These are phyloP conservation scores for Sitodiplosis mosellana DNA, from an alignment of 1,140 invertebrate genomes.

Conservation along the genomic window DNA sequence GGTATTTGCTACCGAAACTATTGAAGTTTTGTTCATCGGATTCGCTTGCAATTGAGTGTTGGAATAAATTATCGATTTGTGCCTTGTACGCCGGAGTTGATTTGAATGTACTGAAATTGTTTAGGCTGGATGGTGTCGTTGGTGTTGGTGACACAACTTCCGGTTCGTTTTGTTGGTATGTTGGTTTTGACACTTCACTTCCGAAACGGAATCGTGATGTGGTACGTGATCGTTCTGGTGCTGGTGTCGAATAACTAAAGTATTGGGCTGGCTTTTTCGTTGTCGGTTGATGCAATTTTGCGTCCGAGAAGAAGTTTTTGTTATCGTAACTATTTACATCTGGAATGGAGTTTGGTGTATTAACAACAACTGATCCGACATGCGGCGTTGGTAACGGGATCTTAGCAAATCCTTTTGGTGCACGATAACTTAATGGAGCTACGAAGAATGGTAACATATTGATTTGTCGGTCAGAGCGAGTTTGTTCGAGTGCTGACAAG, in stretches of 20 bases:
- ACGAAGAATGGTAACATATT: slow-evolving; percentile 63
- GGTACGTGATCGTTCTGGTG: not conserved
- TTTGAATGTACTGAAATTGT: not conserved
- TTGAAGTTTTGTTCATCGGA: too few species aligned
- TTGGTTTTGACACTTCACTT: not conserved
- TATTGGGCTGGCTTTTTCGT: too few species aligned
- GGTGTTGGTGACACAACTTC: not conserved
- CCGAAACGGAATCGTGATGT: slow-evolving; percentile 1
- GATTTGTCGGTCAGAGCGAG: slow-evolving; percentile 49
- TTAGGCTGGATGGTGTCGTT: slow-evolving; percentile 1
- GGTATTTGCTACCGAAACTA: too few species aligned
- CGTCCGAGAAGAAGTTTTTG: not conserved
- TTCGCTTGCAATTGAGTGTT: too few species aligned
- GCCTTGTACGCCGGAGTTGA: not conserved
- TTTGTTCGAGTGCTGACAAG: slow-evolving; percentile 49
- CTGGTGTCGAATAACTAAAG: too few species aligned
- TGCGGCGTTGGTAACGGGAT: slow-evolving; percentile 67
- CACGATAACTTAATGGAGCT: slow-evolving; percentile 61
- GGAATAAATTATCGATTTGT: too few species aligned
- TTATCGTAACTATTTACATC: slow-evolving; percentile 3
- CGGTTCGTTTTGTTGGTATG: slow-evolving; percentile 12
- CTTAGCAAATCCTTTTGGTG: slow-evolving; percentile 60
- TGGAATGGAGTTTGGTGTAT: slow-evolving; percentile 16
- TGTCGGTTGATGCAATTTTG: too few species aligned
- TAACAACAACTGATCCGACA: slow-evolving; percentile 64